Base-by-base conservation (phyloP, 2,797 vertebrate species). In the Aldrovandia affinis region DNA sequence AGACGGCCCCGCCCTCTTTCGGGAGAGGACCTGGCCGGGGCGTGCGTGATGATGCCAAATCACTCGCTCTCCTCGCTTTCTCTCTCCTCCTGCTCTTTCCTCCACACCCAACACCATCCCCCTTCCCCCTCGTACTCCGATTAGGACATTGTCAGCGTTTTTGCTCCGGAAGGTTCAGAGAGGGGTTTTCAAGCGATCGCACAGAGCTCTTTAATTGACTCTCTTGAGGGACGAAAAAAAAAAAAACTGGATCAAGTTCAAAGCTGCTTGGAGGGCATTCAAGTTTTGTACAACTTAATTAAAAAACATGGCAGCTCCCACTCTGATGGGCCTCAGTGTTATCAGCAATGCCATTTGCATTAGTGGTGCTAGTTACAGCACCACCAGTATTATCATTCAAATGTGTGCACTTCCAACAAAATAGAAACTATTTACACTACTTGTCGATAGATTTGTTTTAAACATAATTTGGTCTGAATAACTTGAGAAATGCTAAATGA, bases 231-330 rank as follows among this genome's bases (percentile, higher is more conserved):
- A n/a, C n/a, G 84, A 52, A 84, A 52, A 59, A 63, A 65, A 87
- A 77, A 89, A 78, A 82, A 83, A 85, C 84, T 90, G 88, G 89
- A 93, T 86, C 57, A 85, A 83, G 86, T 88, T 93, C 89, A 92
- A 89, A 90, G 86, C 81, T 85, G 80, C 88, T 91, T 91, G 88
- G 89, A 93, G 81, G 87, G 82, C 77, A 84, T 90, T 94, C 86
- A 87, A 90, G 82, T 87, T 88, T 91, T 91, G 83, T 90, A 91
- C 86, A 89, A 90, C 87, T 90, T 92, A 80, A 90, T 89, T 91
- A 86, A 90, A 89, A 91, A 85, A 84, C 85, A 89, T 47, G 87
- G 85, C 86, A 85, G 77, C 39, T 36, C 81, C 52, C 86, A 55
- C 83, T 88, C 86, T 85, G 81, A 65, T 59, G 82, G 52, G 39